A percentile compares a stretch with the other conserved stretches of the same genome.
phyloP scores from a whole-genome alignment of 2,113 vertebrate species.

The Petrocephalus zakoni region DNA sequence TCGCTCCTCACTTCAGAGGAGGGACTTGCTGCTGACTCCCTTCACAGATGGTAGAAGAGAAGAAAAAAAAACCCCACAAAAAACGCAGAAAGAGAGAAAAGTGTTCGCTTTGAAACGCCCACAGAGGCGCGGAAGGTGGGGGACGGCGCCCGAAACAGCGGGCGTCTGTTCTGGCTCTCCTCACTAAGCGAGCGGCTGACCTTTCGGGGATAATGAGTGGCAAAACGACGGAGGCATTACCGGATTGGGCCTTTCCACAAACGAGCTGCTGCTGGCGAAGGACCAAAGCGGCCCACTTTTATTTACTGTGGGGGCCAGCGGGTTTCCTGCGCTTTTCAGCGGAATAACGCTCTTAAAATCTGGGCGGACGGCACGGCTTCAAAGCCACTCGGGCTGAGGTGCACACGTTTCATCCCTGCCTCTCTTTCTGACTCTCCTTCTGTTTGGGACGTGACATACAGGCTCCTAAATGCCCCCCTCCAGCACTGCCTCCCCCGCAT shows the following conservation, averaged over 20 bases:
- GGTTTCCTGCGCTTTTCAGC: constrained; percentile 11
- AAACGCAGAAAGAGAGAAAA: neutral
- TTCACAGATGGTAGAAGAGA: neutral
- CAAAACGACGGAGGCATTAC: neutral
- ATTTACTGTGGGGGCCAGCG: neutral
- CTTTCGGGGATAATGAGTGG: neutral
- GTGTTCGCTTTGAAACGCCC: neutral
- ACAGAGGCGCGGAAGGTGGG: neutral
- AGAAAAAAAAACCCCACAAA: neutral
- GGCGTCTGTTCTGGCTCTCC: neutral
- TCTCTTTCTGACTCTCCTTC: neutral
- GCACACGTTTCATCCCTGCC: neutral
- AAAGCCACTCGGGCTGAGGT: neutral
- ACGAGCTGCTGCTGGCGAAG: neutral
- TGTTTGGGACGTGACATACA: neutral
- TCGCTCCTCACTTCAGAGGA: neutral
- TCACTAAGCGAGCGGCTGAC: neutral
- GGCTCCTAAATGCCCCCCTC: neutral
- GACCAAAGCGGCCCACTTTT: neutral
- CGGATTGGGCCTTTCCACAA: neutral
- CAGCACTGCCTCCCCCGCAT: neutral
- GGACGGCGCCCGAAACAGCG: neutral
- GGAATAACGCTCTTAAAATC: neutral
- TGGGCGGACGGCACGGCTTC: neutral
- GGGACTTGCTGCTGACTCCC: neutral